These are phyloP conservation scores for Fopius arisanus DNA, from an alignment of 1,140 invertebrate species.

Conservation along the genomic window DNA sequence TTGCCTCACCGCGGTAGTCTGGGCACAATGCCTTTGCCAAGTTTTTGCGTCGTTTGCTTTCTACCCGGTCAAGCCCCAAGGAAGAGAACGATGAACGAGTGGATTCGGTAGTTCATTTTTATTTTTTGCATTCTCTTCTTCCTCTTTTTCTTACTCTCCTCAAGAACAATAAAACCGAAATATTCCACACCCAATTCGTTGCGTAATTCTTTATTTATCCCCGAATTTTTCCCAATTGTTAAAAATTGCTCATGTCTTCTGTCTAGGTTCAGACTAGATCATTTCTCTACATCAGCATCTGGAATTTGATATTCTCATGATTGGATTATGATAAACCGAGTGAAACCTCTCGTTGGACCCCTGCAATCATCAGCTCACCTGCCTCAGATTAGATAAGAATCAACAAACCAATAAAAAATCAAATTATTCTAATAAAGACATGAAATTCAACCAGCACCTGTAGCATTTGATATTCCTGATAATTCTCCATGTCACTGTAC, in stretches of 20 bases:
- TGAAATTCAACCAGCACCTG: slow-evolving; percentile 23
- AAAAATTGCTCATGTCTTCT: too few relatives aligned
- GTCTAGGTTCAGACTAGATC: too few relatives aligned
- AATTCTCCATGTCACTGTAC: not conserved
- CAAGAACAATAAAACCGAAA: slow-evolving; percentile 58
- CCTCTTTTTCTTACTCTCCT: slow-evolving; percentile 36
- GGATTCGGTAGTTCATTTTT: slow-evolving; percentile 24
- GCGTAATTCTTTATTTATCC: slow-evolving; percentile 46
- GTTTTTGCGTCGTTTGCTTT: slow-evolving; percentile 62
- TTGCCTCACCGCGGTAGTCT: slow-evolving; percentile 34
- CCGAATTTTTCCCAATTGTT: not conserved
- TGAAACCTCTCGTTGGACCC: not conserved
- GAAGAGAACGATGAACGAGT: slow-evolving; percentile 45
- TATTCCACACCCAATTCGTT: slow-evolving; percentile 50
- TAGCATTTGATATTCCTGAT: not conserved
- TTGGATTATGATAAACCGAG: too few relatives aligned
- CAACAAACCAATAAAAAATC: not conserved
- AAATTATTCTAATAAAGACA: slow-evolving; percentile 21
- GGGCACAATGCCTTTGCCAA: slow-evolving; percentile 59
- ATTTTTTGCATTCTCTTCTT: slow-evolving; percentile 32
- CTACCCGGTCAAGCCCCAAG: slow-evolving; percentile 40
- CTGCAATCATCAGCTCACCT: not conserved
- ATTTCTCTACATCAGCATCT: too few relatives aligned
- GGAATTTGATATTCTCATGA: too few relatives aligned
- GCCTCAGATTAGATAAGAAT: not conserved